A percentile compares a stretch with the other conserved stretches of the same genome.
These are phyloP conservation scores for Thomomys bottae DNA, from an alignment of 2,113 vertebrate genomes.

Conservation along the genomic window DNA sequence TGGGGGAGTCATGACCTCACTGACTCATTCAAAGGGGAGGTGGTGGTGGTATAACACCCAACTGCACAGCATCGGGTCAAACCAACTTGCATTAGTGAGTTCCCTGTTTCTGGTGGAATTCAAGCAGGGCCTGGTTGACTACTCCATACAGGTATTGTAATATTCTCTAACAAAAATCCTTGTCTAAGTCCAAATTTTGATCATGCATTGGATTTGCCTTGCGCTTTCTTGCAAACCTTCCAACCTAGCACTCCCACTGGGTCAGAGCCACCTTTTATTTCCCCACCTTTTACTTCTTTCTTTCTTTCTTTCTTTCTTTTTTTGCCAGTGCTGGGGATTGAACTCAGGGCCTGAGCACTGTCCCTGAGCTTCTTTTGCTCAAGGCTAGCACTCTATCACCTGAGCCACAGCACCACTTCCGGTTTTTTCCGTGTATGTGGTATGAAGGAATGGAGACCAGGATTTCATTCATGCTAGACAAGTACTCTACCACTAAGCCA, in stretches of 20 bases:
- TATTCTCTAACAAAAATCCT: not conserved
- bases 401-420: no score
- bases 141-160: not conserved
- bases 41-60: not conserved
- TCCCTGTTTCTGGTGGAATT: not conserved
- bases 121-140: not conserved
- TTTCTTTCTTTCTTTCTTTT: no score
- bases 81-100: not conserved
- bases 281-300: no score
- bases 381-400: no score
- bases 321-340: no score
- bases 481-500: no score
- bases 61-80: not conserved
- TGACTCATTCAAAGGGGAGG: not conserved
- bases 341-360: no score
- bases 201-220: not conserved
- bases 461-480: no score
- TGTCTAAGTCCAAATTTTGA: not conserved
- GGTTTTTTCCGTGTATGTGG: no score
- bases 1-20: not conserved
- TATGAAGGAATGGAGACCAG: no score
- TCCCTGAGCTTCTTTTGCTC: no score
- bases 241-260: not conserved
- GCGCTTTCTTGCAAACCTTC: conserved; percentile 12
- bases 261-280: conserved; percentile 22